These are phyloP conservation scores for Egretta garzetta DNA, from an alignment of 2,113 vertebrate species.

Conservation along the genomic window DNA sequence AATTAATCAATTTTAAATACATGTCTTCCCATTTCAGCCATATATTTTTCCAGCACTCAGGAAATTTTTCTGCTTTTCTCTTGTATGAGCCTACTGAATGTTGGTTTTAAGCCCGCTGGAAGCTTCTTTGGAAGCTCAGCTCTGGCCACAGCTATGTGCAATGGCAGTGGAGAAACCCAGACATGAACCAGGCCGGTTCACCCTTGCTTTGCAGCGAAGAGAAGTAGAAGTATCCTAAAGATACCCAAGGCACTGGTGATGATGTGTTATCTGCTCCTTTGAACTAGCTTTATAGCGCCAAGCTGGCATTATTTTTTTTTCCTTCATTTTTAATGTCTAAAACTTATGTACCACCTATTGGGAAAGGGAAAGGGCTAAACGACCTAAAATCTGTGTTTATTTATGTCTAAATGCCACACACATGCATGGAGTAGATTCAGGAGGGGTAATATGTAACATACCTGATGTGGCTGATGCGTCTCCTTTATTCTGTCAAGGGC, in stretches of 20 bases:
- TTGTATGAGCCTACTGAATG: neutral
- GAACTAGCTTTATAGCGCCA: neutral
- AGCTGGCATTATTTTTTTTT: neutral
- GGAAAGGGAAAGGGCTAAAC: neutral
- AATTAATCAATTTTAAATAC: neutral
- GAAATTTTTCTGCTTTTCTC: neutral
- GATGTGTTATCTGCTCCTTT: neutral
- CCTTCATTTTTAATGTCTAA: neutral
- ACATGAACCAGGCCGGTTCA: neutral
- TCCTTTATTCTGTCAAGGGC: neutral
- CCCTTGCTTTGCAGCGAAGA: neutral
- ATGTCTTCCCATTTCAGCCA: neutral
- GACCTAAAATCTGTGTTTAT: neutral
- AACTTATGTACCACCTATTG: fast-evolving
- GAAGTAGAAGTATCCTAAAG: neutral
- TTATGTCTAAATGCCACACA: fast-evolving
- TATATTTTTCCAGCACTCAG: neutral
- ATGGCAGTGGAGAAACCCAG: neutral
- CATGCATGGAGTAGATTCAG: neutral
- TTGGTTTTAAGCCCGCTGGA: neutral
- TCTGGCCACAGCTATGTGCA: neutral
- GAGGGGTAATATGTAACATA: neutral
- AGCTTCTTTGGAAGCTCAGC: neutral
- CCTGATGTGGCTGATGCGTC: neutral
- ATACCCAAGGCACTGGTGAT: fast-evolving